Base-by-base conservation (phyloP, 1,140 invertebrate species). In the Ylistrum balloti region DNA sequence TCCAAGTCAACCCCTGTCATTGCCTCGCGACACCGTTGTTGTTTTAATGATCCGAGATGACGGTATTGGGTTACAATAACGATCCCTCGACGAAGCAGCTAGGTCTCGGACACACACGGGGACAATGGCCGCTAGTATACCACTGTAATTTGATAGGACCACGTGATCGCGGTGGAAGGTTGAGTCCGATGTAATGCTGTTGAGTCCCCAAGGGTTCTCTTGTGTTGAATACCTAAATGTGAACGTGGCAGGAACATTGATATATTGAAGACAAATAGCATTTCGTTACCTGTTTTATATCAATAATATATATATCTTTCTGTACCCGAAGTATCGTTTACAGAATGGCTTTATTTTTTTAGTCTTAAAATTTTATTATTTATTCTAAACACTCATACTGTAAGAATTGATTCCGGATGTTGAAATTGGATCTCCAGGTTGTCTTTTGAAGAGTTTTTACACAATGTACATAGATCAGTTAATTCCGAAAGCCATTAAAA, bases 11-110 rank as follows among this genome's bases (percentile, higher is more conserved):
- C 56, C 56, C n/a, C 28, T 5, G 56, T 5, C n/a, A 74, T 74
- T 74, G 56, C 56, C 56, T 74, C 56, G 56, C 56, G 56, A 74
- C 56, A 74, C 56, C n/a, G 56, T 74, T n/a, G 56, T 74, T 74
- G 56, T 74, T 74, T 74, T 74, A 74, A 74, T 74, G 56, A 74
- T 22, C 28, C 7, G 22, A 11, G 56, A 74, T 74, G 56, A n/a
- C 56, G 56, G 56, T 74, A 74, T 74, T 11, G n/a, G 56, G 22
- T 74, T 74, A 74, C 56, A 74, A 28, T 74, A 74, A 74, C 56
- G 56, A 74, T 74, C 56, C 56, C 56, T 74, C 56, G 22, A 17
- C 56, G 56, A 74, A 74, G 56, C 56, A n/a, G 22, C 56, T 28
- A 28, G 17, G 56, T 74, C 56, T 74, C 56, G 56, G 56, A 74